A percentile compares a stretch with the other conserved stretches of the same genome.
Evolutionary conservation across 23 tunicate genomes (phyloP).

Genomic region (Halocynthia aurantium): DNA sequence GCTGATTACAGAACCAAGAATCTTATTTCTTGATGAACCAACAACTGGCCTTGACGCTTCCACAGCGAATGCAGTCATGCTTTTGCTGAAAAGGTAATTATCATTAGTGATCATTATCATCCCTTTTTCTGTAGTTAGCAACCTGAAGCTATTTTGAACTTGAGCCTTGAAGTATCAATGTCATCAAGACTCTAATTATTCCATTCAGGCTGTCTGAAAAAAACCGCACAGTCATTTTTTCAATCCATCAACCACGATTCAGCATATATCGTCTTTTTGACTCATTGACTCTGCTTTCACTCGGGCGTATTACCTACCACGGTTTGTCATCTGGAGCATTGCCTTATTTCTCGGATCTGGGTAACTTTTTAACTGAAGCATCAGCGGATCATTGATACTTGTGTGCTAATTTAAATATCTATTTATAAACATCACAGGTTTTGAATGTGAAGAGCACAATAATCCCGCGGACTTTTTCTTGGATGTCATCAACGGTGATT

Average conservation of each 20-base stretch:
- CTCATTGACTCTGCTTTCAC: constrained; percentile 68
- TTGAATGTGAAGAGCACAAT: constrained; percentile 82
- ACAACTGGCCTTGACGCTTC: constrained; percentile 88
- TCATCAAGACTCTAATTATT: background rate
- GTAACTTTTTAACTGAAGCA: constrained; percentile 15
- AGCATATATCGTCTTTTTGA: constrained; percentile 80
- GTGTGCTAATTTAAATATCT: background rate
- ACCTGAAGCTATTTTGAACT: too few relatives aligned
- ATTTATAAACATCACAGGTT: constrained; percentile 38
- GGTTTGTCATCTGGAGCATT: constrained; percentile 52
- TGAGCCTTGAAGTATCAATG: too few relatives aligned
- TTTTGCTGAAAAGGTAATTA: constrained; percentile 50
- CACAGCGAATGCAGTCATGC: constrained; percentile 92
- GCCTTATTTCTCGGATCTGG: constrained; percentile 73
- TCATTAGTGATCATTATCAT: background rate
- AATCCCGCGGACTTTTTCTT: constrained; percentile 93
- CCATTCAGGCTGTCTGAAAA: constrained; percentile 44
- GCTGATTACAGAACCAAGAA: constrained; percentile 79
- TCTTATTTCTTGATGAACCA: constrained; percentile 84
- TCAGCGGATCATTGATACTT: background rate
- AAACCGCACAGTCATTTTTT: constrained; percentile 73
- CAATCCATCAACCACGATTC: constrained; percentile 92
- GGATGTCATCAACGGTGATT: constrained; percentile 94
- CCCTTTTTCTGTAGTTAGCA: too few relatives aligned
- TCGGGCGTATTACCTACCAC: constrained; percentile 66